Conservation (phyloP, 2,113 vertebrate species). For the Thalassoma bifasciatum region DNA sequence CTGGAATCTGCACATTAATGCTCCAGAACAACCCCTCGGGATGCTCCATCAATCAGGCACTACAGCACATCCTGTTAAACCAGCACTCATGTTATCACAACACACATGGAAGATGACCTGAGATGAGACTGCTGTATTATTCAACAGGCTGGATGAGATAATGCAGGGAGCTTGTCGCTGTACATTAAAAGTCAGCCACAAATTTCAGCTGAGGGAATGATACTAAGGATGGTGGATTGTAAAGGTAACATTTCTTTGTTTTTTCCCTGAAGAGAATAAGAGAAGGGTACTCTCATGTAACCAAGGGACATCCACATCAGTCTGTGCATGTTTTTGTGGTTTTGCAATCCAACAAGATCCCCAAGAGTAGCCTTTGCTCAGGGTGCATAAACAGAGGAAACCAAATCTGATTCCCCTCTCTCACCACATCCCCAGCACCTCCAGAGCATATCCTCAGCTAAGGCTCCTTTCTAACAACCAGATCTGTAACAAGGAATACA, state of each 20-base stretch:
- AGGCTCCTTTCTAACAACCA: slow-evolving; percentile 42
- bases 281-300: slow-evolving; percentile 6
- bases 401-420: slow-evolving; percentile 12
- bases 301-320: neutral
- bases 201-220: neutral
- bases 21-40: slow-evolving; percentile 39
- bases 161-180: slow-evolving; percentile 4
- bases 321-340: slow-evolving; percentile 1
- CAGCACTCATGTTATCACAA: slow-evolving; percentile 29
- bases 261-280: slow-evolving; percentile 13
- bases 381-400: neutral
- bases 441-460: slow-evolving; percentile 43
- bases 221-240: slow-evolving; percentile 18
- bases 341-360: neutral
- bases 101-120: slow-evolving; percentile 34
- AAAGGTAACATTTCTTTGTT: no score
- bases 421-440: slow-evolving; percentile 32
- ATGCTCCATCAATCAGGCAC: slow-evolving; percentile 65
- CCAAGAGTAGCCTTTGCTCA: neutral
- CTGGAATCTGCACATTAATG: slow-evolving; percentile 53
- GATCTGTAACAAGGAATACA: slow-evolving; percentile 65
- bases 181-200: slow-evolving; percentile 10
- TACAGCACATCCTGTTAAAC: slow-evolving; percentile 31
- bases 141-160: slow-evolving; percentile 15
- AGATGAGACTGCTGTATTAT: slow-evolving; percentile 17